phyloP scores from a whole-genome alignment of 1,140 invertebrate species.

The Venturia canescens region DNA sequence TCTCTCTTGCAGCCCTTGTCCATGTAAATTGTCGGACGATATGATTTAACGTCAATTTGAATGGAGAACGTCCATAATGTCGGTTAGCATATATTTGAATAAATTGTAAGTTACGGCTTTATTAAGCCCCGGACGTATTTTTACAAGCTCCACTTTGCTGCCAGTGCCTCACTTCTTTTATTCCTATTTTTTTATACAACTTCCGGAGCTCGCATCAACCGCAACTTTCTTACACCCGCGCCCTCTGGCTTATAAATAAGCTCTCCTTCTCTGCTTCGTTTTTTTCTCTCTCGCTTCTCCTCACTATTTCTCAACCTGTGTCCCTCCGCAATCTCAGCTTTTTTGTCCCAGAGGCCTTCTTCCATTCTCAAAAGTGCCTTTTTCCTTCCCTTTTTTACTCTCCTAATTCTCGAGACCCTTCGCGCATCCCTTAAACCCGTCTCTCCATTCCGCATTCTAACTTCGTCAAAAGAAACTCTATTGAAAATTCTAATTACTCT shows the following conservation, averaged over 20 bases:
- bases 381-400: background rate
- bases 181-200: background rate
- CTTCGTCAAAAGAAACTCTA: constrained; percentile 28
- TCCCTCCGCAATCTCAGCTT: background rate
- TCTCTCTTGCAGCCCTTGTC: background rate
- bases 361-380: no score
- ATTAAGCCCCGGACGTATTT: constrained; percentile 64
- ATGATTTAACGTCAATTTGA: constrained; percentile 65
- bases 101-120: constrained; percentile 65
- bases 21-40: constrained; percentile 61
- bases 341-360: background rate
- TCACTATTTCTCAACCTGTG: background rate
- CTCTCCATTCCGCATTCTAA: background rate
- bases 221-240: constrained; percentile 45
- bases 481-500: constrained; percentile 40
- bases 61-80: constrained; percentile 62
- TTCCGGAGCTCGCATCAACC: constrained; percentile 5
- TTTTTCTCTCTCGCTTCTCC: background rate
- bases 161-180: constrained; percentile 17
- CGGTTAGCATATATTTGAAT: constrained; percentile 69
- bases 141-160: constrained; percentile 55
- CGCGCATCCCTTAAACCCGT: background rate
- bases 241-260: constrained; percentile 51
- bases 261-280: constrained; percentile 1
- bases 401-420: constrained; percentile 31